These are phyloP conservation scores for Ctenoplectra terminalis DNA, from an alignment of 1,140 invertebrate species.

Conservation along the genomic window DNA sequence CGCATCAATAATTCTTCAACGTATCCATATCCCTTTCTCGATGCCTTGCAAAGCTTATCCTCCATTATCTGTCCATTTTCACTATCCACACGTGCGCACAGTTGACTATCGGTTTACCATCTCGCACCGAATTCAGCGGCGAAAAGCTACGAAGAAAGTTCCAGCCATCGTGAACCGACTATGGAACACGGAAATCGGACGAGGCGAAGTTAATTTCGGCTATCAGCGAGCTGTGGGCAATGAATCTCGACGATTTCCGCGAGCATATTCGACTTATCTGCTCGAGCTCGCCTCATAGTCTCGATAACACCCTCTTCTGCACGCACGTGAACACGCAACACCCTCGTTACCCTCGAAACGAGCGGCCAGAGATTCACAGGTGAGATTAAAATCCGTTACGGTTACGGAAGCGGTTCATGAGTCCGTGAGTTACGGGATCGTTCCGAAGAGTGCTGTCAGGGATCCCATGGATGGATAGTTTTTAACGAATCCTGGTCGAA, in stretches of 20 bases:
- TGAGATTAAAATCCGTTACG: constrained; percentile 39
- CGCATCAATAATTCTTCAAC: not conserved
- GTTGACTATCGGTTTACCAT: not conserved
- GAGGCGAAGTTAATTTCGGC: constrained; percentile 8
- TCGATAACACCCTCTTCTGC: constrained; percentile 45
- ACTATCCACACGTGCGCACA: no score
- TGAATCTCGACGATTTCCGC: constrained; percentile 42
- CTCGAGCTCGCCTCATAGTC: not conserved
- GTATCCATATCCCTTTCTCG: not conserved
- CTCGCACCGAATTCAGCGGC: no score
- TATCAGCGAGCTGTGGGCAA: constrained; percentile 20
- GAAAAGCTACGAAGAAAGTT: not conserved
- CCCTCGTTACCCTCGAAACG: constrained; percentile 56
- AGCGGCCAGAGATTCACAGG: constrained; percentile 45
- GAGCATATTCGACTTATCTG: constrained; percentile 46
- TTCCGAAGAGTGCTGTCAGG: not conserved
- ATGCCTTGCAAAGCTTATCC: not conserved
- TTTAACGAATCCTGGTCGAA: no score
- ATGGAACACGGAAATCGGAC: constrained; percentile 5
- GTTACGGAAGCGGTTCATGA: constrained; percentile 6
- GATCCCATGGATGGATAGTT: not conserved
- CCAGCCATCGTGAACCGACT: not conserved
- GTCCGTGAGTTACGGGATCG: not conserved
- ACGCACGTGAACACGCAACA: constrained; percentile 57
- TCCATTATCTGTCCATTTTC: not conserved